Conservation (phyloP, 2,888 invertebrate species). For the Torymus auratus region DNA sequence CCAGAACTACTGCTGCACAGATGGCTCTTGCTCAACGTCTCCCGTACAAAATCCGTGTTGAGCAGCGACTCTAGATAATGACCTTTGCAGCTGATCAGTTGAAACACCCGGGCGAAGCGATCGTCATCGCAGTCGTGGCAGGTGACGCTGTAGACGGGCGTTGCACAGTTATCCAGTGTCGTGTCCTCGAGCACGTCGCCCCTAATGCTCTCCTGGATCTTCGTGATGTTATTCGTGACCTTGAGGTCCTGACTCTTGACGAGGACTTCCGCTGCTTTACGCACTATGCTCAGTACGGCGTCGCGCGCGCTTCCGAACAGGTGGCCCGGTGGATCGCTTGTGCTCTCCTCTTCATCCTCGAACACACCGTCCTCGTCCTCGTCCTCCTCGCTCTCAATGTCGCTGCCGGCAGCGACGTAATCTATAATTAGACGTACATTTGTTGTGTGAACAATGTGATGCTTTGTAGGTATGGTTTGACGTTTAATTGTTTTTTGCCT, state of each 20-base stretch:
- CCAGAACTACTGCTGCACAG: slow-evolving; percentile 42
- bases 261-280: slow-evolving; percentile 92
- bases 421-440: slow-evolving; percentile 17
- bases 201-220: slow-evolving; percentile 67
- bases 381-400: slow-evolving; percentile 75
- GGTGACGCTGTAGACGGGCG: slow-evolving; percentile 83
- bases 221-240: slow-evolving; percentile 80
- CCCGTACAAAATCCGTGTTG: slow-evolving; percentile 80
- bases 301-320: slow-evolving; percentile 92
- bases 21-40: slow-evolving; percentile 80
- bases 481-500: no score
- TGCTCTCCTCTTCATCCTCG: slow-evolving; percentile 78
- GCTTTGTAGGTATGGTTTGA: no score
- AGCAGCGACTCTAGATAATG: slow-evolving; percentile 81
- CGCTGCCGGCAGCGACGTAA: slow-evolving; percentile 24
- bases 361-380: slow-evolving; percentile 79
- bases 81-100: slow-evolving; percentile 85
- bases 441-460: no score
- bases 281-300: slow-evolving; percentile 93
- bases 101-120: slow-evolving; percentile 84
- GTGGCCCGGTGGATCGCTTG: slow-evolving; percentile 79
- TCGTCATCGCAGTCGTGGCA: slow-evolving; percentile 87
- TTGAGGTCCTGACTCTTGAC: slow-evolving; percentile 83
- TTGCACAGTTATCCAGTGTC: slow-evolving; percentile 79
- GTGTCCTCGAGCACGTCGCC: slow-evolving; percentile 62